These are phyloP conservation scores for Drosophila quasianomalipes DNA, from an alignment of 2,888 invertebrate genomes.

Conservation along the genomic window DNA sequence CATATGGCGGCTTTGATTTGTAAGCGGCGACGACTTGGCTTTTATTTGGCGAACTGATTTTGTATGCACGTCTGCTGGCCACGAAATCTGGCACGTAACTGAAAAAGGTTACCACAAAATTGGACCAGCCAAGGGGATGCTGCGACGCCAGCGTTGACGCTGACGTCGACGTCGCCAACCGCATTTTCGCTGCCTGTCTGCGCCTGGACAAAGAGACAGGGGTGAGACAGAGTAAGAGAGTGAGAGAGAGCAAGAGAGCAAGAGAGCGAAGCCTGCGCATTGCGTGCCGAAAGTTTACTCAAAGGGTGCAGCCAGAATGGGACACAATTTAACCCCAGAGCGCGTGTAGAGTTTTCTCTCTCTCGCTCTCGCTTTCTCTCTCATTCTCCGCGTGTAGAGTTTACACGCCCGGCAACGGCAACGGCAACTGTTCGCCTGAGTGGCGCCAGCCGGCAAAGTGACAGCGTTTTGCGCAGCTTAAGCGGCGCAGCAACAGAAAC, in stretches of 20 bases:
- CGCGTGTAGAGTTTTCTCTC: slow-evolving; percentile 39
- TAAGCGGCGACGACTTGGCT: slow-evolving; percentile 19
- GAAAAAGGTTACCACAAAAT: slow-evolving; percentile 57
- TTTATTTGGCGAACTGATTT: slow-evolving; percentile 18
- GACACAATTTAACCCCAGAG: slow-evolving; percentile 39
- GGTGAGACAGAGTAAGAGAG: slow-evolving; percentile 6
- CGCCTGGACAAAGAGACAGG: slow-evolving; percentile 14
- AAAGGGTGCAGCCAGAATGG: slow-evolving; percentile 65
- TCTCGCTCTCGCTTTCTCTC: slow-evolving; percentile 16
- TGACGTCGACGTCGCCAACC: slow-evolving; percentile 36
- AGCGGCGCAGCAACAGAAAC: slow-evolving; percentile 22
- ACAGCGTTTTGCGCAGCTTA: slow-evolving; percentile 62
- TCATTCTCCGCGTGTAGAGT: slow-evolving; percentile 48
- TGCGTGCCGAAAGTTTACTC: slow-evolving; percentile 35
- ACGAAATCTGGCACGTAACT: slow-evolving; percentile 74
- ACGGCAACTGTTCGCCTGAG: slow-evolving; percentile 39
- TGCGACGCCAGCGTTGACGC: slow-evolving; percentile 36
- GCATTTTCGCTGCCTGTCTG: slow-evolving; percentile 50
- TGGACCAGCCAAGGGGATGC: slow-evolving; percentile 71
- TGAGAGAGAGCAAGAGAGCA: slow-evolving; percentile 15
- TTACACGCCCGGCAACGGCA: slow-evolving; percentile 37
- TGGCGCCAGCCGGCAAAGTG: slow-evolving; percentile 62
- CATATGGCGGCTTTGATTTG: slow-evolving; percentile 62
- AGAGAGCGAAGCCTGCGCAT: slow-evolving; percentile 51
- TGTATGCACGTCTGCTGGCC: slow-evolving; percentile 62